Base-by-base conservation (phyloP, 2,888 invertebrate genomes). In the Cyclophora albipunctata region DNA sequence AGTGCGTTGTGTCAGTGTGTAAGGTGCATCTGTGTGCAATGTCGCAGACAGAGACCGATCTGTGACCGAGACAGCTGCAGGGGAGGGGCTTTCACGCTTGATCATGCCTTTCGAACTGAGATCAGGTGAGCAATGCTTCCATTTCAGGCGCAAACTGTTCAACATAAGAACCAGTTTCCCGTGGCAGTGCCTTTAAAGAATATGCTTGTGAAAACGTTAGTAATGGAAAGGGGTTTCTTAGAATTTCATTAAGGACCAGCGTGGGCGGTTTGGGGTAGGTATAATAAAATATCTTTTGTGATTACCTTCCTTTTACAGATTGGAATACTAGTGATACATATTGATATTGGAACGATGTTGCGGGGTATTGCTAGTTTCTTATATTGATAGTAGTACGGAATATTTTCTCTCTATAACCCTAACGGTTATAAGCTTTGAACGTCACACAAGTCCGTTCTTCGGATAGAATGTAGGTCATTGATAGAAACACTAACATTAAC, bases 81-180 rank as follows among this genome's bases (percentile, higher is more conserved):
- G 75, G 78, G 78, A 76, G 78, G 81, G 80, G 67, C 71, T 73
- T 78, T 74, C 75, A 79, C 81, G 76, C 75, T 73, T 79, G 74
- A 79, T 75, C 78, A 87, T 86, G 87, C 87, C 87, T 70, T 86
- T 81, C 81, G 87, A 86, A 68, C 67, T 75, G 76, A 82, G 85
- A 86, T 75, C 86, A 87, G 87, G 87, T 87, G 71, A 81, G 81
- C 68, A 70, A 77, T 74, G 70, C 67, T 72, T 61, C 58, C 55
- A 62, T 62, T 67, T 66, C 52, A 60, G 58, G 57, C 64, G 49
- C 50, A 54, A 54, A 46, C n/a, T 35, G 42, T 45, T 50, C 49
- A 53, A 51, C 58, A 47, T 63, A 60, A 53, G 50, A 54, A 45
- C 49, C 47, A 53, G 45, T 55, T 58, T 63, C 48, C 54, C 45